Evolutionary conservation across 2,113 vertebrate genomes (phyloP).

Genomic region (Centropus bengalensis): DNA sequence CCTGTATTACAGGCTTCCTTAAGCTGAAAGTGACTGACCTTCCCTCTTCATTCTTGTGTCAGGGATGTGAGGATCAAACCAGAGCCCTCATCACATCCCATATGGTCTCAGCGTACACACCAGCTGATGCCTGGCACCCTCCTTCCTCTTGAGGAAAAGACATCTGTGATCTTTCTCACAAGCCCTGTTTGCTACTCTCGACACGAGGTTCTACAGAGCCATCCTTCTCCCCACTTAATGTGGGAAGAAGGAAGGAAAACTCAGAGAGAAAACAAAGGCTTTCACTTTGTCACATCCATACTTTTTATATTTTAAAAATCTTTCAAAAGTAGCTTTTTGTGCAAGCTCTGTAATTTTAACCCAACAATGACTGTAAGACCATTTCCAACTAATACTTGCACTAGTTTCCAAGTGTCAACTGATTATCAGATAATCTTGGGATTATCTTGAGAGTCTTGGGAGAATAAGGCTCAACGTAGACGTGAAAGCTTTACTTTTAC

Average conservation of each 20-base stretch:
- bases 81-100: neutral
- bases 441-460: neutral
- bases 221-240: neutral
- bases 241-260: neutral
- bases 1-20: neutral
- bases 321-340: neutral
- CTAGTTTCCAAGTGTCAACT: neutral
- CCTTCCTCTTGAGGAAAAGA: slow-evolving; percentile 11
- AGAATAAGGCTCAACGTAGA: neutral
- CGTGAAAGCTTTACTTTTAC: neutral
- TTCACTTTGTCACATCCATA: neutral
- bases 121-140: slow-evolving; percentile 46
- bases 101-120: neutral
- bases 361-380: neutral
- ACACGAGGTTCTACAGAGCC: neutral
- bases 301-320: neutral
- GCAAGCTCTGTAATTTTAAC: neutral
- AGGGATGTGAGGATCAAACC: neutral
- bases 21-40: neutral
- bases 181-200: neutral
- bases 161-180: slow-evolving; percentile 24
- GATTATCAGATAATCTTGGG: neutral
- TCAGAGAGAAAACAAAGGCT: neutral
- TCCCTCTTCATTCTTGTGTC: neutral
- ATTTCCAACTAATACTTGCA: neutral